These are phyloP conservation scores for Sigmodon hispidus DNA, from an alignment of 2,113 vertebrate species.

Conservation along the genomic window DNA sequence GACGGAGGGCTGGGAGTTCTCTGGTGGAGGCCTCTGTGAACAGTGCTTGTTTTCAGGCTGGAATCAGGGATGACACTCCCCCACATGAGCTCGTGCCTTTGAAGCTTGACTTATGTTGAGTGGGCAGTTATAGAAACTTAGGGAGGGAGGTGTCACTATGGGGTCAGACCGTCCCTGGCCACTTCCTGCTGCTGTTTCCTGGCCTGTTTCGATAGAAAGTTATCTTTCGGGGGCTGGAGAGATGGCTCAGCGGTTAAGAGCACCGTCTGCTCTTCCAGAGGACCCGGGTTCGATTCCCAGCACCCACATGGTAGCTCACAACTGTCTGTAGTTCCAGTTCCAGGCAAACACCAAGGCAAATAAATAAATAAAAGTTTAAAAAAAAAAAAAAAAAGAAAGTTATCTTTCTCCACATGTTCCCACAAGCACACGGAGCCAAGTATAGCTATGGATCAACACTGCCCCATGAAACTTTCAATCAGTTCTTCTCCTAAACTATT, in stretches of 20 bases:
- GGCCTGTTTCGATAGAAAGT: neutral
- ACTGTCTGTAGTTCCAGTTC: no score
- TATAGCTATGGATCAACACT: neutral
- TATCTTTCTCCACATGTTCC: neutral
- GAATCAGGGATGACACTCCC: neutral
- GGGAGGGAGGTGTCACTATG: neutral
- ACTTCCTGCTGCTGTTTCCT: neutral
- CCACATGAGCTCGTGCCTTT: neutral
- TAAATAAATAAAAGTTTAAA: no score
- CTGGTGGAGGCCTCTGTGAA: accelerated
- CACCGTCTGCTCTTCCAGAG: no score
- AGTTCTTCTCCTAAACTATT: neutral
- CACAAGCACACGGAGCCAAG: neutral
- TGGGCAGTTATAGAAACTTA: neutral
- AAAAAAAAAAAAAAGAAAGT: no score
- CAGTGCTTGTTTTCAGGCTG: neutral
- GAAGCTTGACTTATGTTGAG: neutral
- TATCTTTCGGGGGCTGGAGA: no score
- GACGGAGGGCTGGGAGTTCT: neutral
- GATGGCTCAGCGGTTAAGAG: no score
- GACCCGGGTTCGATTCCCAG: no score
- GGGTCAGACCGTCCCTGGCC: neutral
- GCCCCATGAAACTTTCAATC: neutral
- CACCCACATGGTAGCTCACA: no score
- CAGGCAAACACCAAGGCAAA: no score